phyloP scores from a whole-genome alignment of 2,888 invertebrate genomes.

The Oscheius sp. region DNA sequence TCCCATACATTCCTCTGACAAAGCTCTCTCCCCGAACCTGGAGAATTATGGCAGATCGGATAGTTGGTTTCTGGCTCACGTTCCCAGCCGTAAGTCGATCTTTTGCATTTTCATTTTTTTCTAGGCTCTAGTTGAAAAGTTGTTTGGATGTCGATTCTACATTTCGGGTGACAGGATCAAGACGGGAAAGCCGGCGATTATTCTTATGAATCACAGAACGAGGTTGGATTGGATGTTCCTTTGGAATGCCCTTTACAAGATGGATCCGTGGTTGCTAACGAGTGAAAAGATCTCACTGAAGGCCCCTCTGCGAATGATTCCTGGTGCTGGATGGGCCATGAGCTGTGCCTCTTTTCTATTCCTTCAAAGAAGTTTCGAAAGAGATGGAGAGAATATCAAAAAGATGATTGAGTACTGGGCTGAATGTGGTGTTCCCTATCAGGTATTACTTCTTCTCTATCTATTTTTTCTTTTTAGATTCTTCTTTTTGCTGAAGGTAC shows the following conservation, averaged over 20 bases:
- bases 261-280: slow-evolving; percentile 73
- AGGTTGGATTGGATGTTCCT: slow-evolving; percentile 86
- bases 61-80: slow-evolving; percentile 68
- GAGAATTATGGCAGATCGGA: slow-evolving; percentile 54
- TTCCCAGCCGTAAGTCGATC: slow-evolving; percentile 66
- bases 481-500: slow-evolving; percentile 88
- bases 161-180: slow-evolving; percentile 66
- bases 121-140: slow-evolving; percentile 64
- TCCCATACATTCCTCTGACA: slow-evolving; percentile 64
- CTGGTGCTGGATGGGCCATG: slow-evolving; percentile 78
- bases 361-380: slow-evolving; percentile 83
- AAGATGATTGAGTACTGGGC: slow-evolving; percentile 81
- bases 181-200: slow-evolving; percentile 79
- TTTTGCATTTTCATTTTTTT: slow-evolving; percentile 31
- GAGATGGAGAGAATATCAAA: slow-evolving; percentile 79
- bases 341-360: slow-evolving; percentile 85
- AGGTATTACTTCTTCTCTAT: slow-evolving; percentile 65
- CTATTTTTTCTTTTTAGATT: slow-evolving; percentile 74
- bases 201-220: slow-evolving; percentile 85
- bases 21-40: slow-evolving; percentile 40
- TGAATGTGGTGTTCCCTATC: slow-evolving; percentile 76
- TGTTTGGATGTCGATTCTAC: slow-evolving; percentile 59
- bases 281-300: slow-evolving; percentile 84
- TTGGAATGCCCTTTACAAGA: slow-evolving; percentile 85
- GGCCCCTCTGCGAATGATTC: slow-evolving; percentile 57